phyloP scores from a whole-genome alignment of 2,797 vertebrate species.

The Acipenser oxyrinchus region DNA sequence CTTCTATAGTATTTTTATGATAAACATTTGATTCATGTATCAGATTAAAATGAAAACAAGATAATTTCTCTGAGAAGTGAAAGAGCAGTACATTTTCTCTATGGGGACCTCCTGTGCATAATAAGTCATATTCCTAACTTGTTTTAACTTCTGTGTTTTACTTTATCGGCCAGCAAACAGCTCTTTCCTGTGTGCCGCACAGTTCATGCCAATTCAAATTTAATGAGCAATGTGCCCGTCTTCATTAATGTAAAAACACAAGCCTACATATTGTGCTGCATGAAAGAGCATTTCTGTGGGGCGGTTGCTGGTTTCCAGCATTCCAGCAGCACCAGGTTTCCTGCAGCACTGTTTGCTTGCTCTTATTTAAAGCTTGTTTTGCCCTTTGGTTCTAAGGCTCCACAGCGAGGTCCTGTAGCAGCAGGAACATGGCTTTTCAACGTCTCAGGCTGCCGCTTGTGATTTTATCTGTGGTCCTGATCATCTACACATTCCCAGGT shows the following conservation, averaged over 20 bases:
- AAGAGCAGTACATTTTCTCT: no score
- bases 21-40: no score
- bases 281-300: neutral
- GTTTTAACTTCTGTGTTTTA: no score
- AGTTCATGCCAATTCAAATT: neutral
- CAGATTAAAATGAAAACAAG: no score
- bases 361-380: conserved; percentile 11
- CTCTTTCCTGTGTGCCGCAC: no score
- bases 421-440: conserved; percentile 25
- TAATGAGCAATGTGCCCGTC: neutral
- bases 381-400: neutral
- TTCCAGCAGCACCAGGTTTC: conserved; percentile 24
- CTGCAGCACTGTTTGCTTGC: conserved; percentile 29
- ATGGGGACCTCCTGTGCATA: no score
- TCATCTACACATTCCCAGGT: conserved; percentile 30
- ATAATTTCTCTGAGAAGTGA: no score
- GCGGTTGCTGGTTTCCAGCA: conserved; percentile 10
- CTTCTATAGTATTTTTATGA: no score
- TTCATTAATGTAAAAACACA: neutral
- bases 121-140: no score
- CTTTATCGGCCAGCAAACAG: no score
- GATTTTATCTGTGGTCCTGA: conserved; percentile 20
- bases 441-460: conserved; percentile 20
- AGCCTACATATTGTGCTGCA: neutral
- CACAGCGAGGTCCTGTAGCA: conserved; percentile 1